Conservation (phyloP, 2,888 invertebrate species). For the Tridacna crocea region DNA sequence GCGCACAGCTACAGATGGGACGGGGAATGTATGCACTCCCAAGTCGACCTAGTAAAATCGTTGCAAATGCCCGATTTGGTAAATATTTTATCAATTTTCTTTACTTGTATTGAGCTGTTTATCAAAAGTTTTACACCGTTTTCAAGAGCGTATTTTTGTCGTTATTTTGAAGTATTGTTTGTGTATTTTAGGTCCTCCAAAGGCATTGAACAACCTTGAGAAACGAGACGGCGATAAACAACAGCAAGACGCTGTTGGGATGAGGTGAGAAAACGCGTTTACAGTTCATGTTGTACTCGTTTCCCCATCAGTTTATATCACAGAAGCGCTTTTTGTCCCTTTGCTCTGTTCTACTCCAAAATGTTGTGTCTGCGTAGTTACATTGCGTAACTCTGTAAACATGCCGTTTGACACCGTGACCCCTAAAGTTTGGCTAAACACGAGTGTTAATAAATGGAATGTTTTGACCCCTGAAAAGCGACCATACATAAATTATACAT, state of each 20-base stretch:
- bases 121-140: constrained; percentile 35
- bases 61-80: constrained; percentile 76
- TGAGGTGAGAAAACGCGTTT: constrained; percentile 65
- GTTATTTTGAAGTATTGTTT: constrained; percentile 31
- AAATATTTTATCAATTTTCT: constrained; percentile 53
- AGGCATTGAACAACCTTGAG: constrained; percentile 77
- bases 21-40: constrained; percentile 79
- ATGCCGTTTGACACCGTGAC: constrained; percentile 6
- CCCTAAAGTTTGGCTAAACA: too few species aligned
- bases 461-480: too few species aligned
- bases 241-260: constrained; percentile 63
- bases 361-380: neutral
- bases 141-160: constrained; percentile 41
- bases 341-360: neutral
- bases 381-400: neutral
- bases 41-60: constrained; percentile 77
- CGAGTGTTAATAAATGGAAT: neutral
- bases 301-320: too few species aligned
- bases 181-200: constrained; percentile 70
- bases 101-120: constrained; percentile 28
- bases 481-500: too few species aligned
- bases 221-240: constrained; percentile 70
- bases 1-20: constrained; percentile 62
- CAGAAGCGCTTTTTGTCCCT: too few species aligned
- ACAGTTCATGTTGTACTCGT: neutral